phyloP scores from a whole-genome alignment of 2,113 vertebrate species.

The Campylorhamphus procurvoides region DNA sequence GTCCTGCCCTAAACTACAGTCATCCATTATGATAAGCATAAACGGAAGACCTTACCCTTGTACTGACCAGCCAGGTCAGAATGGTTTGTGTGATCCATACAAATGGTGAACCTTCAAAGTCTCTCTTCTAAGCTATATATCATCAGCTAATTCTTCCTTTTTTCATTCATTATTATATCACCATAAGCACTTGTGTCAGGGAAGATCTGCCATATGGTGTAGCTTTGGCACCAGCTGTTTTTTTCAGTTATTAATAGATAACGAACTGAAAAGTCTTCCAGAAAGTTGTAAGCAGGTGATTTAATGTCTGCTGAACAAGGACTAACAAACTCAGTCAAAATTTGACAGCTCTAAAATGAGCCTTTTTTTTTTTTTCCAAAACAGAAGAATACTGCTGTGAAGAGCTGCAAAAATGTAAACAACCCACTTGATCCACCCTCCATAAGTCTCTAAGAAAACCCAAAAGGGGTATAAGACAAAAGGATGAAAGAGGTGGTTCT shows the following conservation, averaged over 20 bases:
- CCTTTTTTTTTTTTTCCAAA: neutral
- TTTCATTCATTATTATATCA: constrained; percentile 11
- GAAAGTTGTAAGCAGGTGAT: neutral
- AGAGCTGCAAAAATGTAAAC: neutral
- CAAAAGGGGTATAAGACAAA: neutral
- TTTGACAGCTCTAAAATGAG: neutral
- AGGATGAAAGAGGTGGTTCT: neutral
- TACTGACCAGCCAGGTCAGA: neutral
- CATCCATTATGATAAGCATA: neutral
- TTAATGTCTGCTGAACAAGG: neutral
- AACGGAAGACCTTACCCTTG: neutral
- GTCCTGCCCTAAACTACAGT: neutral
- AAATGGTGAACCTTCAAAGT: neutral
- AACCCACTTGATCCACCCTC: neutral
- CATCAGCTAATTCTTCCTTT: neutral
- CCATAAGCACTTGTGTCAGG: neutral
- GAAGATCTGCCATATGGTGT: neutral
- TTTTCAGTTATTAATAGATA: constrained; percentile 15
- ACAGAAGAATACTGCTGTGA: neutral
- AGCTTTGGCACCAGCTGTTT: neutral
- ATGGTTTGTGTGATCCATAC: neutral
- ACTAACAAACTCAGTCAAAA: neutral
- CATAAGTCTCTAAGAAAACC: neutral
- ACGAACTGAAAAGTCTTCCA: neutral
- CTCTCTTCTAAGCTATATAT: neutral